phyloP scores from a whole-genome alignment of 2,113 vertebrate genomes.

The Parus major region DNA sequence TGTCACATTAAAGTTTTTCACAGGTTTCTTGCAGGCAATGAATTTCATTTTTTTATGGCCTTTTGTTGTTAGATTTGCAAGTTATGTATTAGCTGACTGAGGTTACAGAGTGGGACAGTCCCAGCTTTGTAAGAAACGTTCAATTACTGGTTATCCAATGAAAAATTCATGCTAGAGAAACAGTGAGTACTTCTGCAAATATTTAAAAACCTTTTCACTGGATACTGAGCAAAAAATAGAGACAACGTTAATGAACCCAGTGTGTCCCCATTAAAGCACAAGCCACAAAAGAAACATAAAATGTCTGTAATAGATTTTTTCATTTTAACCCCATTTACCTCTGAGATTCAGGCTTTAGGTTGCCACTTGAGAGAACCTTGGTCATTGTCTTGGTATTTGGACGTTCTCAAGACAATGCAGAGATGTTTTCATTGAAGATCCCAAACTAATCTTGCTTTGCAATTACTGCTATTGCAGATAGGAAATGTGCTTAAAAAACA shows the following conservation, averaged over 20 bases:
- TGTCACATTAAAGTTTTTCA: neutral
- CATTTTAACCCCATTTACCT: neutral
- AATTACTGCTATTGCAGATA: neutral
- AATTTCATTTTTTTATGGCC: neutral
- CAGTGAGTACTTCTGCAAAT: neutral
- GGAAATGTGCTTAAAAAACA: neutral
- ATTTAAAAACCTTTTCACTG: neutral
- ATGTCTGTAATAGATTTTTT: neutral
- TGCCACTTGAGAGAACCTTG: neutral
- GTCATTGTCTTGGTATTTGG: neutral
- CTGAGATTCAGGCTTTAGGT: neutral
- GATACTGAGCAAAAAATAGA: neutral
- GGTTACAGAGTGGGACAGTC: neutral
- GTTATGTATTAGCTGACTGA: neutral
- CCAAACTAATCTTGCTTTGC: neutral
- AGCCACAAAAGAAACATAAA: neutral
- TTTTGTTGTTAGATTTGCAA: neutral
- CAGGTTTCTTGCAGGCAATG: neutral
- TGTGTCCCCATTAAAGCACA: neutral
- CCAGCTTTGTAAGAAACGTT: neutral
- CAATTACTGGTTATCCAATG: neutral
- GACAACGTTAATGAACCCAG: fast-evolving
- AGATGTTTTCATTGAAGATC: neutral
- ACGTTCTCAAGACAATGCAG: neutral
- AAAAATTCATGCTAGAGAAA: neutral